Percentiles rank a stretch among this genome's conserved stretches.
These are phyloP conservation scores for Cygnus buccinator DNA, from an alignment of 2,113 vertebrate genomes.

Conservation along the genomic window DNA sequence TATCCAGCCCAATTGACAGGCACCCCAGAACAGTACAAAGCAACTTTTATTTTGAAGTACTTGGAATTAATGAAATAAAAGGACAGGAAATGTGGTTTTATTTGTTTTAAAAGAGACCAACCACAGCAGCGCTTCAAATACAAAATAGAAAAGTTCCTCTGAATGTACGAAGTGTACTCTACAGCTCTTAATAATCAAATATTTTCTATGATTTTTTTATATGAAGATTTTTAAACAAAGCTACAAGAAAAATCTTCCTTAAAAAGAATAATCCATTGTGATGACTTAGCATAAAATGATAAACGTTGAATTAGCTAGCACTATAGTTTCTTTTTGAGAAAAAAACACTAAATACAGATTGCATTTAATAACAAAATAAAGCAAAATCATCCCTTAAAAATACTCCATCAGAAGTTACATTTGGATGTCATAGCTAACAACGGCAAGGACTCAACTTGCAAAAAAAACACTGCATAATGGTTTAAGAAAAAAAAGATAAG, in stretches of 20 bases:
- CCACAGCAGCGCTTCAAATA: neutral
- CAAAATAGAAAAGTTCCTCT: neutral
- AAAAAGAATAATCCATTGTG: neutral
- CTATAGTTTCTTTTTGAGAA: neutral
- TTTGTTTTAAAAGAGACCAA: neutral
- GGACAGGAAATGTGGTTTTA: neutral
- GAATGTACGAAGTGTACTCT: neutral
- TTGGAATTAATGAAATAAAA: neutral
- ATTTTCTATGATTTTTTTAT: neutral
- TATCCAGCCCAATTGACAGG: neutral
- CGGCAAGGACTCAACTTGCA: neutral
- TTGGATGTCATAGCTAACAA: neutral
- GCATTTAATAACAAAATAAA: neutral
- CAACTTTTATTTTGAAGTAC: neutral
- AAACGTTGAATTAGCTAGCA: neutral
- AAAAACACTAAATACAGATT: neutral
- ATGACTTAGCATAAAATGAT: neutral
- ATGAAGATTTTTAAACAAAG: neutral
- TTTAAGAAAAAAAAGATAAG: neutral
- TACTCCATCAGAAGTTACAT: neutral
- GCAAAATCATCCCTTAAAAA: neutral
- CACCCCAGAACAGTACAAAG: neutral
- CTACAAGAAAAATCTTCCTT: neutral
- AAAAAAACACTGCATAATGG: neutral
- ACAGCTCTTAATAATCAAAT: neutral